Conservation (phyloP, 2,888 invertebrate genomes). For the Lobophora halterata region DNA sequence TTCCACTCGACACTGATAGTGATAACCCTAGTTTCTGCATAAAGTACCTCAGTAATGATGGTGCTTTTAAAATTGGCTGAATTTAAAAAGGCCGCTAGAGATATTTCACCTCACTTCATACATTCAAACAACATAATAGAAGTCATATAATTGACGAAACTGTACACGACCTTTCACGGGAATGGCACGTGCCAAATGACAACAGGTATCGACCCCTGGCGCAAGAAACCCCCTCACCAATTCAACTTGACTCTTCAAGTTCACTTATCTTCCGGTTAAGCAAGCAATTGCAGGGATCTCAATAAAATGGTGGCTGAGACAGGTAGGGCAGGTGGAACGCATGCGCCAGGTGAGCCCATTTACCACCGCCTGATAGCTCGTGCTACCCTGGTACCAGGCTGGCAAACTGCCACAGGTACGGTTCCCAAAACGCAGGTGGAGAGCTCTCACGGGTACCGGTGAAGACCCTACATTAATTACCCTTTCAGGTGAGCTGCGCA, state of each 20-base stretch:
- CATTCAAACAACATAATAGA: slow-evolving; percentile 4
- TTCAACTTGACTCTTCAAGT: slow-evolving; percentile 3
- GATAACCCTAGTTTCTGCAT: too few relatives aligned
- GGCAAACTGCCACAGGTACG: slow-evolving; percentile 81
- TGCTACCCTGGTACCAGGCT: slow-evolving; percentile 73
- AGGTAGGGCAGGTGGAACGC: slow-evolving; percentile 72
- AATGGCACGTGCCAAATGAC: slow-evolving; percentile 45
- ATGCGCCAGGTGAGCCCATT: slow-evolving; percentile 66
- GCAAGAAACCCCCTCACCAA: slow-evolving; percentile 35
- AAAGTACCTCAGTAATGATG: too few relatives aligned
- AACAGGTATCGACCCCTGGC: slow-evolving; percentile 41
- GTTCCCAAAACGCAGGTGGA: slow-evolving; percentile 66
- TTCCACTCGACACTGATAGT: too few relatives aligned
- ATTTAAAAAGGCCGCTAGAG: too few relatives aligned
- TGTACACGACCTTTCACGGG: slow-evolving; percentile 27
- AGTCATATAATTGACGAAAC: slow-evolving; percentile 9
- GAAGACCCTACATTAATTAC: slow-evolving; percentile 59
- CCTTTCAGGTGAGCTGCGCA: slow-evolving; percentile 19
- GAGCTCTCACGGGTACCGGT: slow-evolving; percentile 50
- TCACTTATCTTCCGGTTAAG: not conserved
- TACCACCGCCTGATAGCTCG: slow-evolving; percentile 46
- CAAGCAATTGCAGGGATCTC: slow-evolving; percentile 32
- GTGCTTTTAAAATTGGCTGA: too few relatives aligned
- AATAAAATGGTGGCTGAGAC: slow-evolving; percentile 46
- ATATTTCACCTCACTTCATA: too few relatives aligned